Percentiles rank a stretch among this genome's conserved stretches.
phyloP scores from a whole-genome alignment of 2,113 vertebrate genomes.

The Poeciliopsis turrubarensis region DNA sequence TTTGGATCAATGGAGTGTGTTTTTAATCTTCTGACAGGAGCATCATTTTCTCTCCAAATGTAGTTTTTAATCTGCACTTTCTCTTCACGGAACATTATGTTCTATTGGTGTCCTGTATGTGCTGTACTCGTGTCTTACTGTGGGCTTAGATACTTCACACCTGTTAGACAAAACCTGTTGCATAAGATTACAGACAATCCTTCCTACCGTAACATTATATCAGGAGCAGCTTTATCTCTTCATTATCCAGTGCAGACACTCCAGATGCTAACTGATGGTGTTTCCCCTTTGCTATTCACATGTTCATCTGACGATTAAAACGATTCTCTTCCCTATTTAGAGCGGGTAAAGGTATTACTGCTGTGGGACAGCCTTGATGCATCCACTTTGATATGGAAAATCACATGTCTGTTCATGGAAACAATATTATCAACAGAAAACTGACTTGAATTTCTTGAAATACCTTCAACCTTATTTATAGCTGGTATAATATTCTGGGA shows the following conservation, averaged over 20 bases:
- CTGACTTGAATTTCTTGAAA: constrained; percentile 54
- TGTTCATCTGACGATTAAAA: constrained; percentile 48
- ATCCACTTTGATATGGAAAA: constrained; percentile 69
- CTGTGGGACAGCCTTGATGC: constrained; percentile 15
- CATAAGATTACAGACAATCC: constrained; percentile 32
- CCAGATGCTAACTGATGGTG: constrained; percentile 15
- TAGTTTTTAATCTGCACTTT: no score
- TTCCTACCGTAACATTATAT: no score
- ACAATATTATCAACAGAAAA: constrained; percentile 67
- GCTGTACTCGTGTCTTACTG: no score
- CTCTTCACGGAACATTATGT: background rate
- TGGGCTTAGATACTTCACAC: background rate
- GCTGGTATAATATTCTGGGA: constrained; percentile 18
- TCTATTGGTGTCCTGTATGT: background rate
- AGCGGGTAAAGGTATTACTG: constrained; percentile 60
- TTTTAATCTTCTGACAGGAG: no score
- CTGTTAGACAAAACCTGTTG: constrained; percentile 37
- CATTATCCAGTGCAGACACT: constrained; percentile 26
- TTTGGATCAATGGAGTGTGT: no score
- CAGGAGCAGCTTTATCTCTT: constrained; percentile 39
- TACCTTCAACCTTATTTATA: constrained; percentile 40
- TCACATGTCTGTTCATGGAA: constrained; percentile 57
- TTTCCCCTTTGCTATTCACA: constrained; percentile 53
- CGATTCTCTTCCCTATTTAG: constrained; percentile 62
- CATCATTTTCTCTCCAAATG: no score